Evolutionary conservation across 2,113 vertebrate genomes (phyloP), one percentile per base, ranked within the genome.

Genomic region (Nyctibius bracteatus): DNA sequence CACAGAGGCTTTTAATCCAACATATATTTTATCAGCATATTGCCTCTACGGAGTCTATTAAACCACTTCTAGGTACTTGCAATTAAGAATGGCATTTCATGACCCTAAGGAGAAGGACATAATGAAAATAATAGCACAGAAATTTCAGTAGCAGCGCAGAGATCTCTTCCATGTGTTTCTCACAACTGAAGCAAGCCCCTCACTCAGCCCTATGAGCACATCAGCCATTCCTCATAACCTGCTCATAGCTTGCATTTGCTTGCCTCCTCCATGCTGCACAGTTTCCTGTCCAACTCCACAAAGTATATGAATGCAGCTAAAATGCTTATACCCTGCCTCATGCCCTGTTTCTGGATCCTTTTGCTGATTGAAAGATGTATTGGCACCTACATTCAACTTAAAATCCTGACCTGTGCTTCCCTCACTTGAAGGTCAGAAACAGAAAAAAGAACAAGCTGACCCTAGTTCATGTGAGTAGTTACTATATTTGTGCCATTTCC

Each of bases 91-190:
- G 8, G 19, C 37, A 18, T 75, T 86, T 80, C 41, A 19, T 20
- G 22, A 65, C 11, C 14, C 12, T 3, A 6, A 18, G 28, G n/a
- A 80, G 44, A 81, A 13, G 16, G 37, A 25, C 23, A 49, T 7
- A 13, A 44, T 10, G 14, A 78, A 91, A 83, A 35, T 6, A 39
- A 68, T 4, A 33, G 14, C 4, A 11, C 31, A 58, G 57, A 46
- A 10, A 18, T 14, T 37, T 17, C n/a, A 85, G 39, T 1, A 74
- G 37, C 27, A 78, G 51, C 3, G 1, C 15, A 70, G 44, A 77
- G 33, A 52, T 77, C 8, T 35, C 11, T 66, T 7, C n/a, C 55
- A 51, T 0, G 0, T 6, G 12, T 82, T 74, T 47, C 47, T 27
- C 6, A 8, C 16, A 68, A 3, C 6, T 39, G 54, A 61, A 77